A percentile compares a stretch with the other conserved stretches of the same genome.
These are phyloP conservation scores for Saturnia pavonia DNA, from an alignment of 2,888 invertebrate species.

Conservation along the genomic window DNA sequence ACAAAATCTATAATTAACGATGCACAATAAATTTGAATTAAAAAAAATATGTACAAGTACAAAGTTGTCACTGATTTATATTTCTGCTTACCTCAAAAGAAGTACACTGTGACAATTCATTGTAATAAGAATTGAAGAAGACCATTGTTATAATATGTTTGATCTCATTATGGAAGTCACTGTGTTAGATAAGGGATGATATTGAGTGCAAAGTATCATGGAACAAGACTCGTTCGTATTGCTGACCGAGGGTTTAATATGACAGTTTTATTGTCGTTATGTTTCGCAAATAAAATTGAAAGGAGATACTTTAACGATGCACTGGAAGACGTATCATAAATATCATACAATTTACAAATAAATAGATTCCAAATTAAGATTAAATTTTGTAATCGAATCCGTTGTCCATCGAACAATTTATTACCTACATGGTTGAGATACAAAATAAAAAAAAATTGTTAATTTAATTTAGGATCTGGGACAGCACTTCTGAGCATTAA, in stretches of 20 bases:
- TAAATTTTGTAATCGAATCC: neutral
- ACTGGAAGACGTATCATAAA: neutral
- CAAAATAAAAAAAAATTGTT: too few species aligned
- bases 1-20: too few species aligned
- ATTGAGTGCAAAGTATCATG: neutral
- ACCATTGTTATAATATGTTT: neutral
- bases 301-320: neutral
- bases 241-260: neutral
- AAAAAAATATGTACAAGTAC: too few species aligned
- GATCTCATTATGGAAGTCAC: neutral
- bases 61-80: neutral
- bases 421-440: neutral
- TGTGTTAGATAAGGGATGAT: neutral
- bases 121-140: neutral
- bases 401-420: neutral
- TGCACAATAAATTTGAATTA: too few species aligned
- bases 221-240: neutral
- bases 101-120: neutral
- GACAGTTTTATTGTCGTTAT: neutral
- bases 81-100: neutral
- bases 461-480: too few species aligned
- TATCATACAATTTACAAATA: neutral
- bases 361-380: neutral
- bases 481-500: too few species aligned
- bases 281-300: conserved; percentile 4